These are phyloP conservation scores for Keiferia lycopersicella DNA, from an alignment of 2,888 invertebrate species.

Conservation along the genomic window DNA sequence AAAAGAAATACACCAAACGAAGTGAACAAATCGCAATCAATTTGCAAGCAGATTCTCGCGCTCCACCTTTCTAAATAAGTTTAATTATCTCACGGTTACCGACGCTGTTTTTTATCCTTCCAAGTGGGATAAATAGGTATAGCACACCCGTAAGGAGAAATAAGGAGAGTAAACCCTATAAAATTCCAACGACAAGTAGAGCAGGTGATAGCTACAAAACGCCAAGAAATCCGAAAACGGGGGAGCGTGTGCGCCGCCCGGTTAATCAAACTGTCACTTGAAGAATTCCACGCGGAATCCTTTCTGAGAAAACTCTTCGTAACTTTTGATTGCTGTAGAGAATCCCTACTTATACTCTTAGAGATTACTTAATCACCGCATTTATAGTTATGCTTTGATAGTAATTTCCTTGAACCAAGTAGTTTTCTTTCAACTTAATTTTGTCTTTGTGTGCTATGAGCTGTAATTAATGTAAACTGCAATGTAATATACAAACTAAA, in stretches of 20 bases:
- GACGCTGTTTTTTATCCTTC: background rate
- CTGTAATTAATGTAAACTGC: too few species aligned
- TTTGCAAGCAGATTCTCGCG: slow-evolving; percentile 51
- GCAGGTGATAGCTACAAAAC: slow-evolving; percentile 65
- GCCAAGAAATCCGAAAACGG: slow-evolving; percentile 69
- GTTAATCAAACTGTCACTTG: slow-evolving; percentile 82
- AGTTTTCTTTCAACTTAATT: background rate
- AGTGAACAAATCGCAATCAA: slow-evolving; percentile 66
- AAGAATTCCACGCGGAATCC: slow-evolving; percentile 79
- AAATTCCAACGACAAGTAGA: slow-evolving; percentile 53
- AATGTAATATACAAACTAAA: too few species aligned
- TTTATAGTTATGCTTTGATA: background rate
- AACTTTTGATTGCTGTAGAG: slow-evolving; percentile 78
- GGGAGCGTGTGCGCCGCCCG: slow-evolving; percentile 75
- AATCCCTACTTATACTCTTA: slow-evolving; percentile 69
- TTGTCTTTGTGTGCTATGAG: background rate
- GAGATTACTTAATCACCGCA: slow-evolving; percentile 70
- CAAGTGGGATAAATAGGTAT: slow-evolving; percentile 1
- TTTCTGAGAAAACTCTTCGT: slow-evolving; percentile 72
- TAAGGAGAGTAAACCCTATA: slow-evolving; percentile 33
- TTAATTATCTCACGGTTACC: slow-evolving; percentile 23
- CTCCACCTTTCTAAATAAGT: slow-evolving; percentile 34
- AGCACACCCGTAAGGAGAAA: background rate
- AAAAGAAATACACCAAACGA: slow-evolving; percentile 57
- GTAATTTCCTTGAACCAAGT: background rate